These are phyloP conservation scores for Pipistrellus kuhlii DNA, from an alignment of 2,797 vertebrate genomes.

Conservation along the genomic window DNA sequence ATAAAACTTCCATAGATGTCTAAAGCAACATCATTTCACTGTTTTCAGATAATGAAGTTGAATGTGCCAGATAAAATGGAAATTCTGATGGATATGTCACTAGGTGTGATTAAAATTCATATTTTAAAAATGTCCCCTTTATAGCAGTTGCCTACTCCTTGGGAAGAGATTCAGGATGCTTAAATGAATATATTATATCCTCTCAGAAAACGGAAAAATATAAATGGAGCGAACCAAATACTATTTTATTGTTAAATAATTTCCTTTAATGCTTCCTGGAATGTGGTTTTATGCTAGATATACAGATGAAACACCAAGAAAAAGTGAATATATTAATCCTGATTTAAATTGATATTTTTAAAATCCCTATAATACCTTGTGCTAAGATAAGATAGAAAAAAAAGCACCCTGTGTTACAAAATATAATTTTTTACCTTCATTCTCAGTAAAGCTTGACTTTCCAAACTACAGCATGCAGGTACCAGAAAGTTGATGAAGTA, in stretches of 20 bases:
- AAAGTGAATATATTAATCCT: conserved; percentile 1
- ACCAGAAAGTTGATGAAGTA: no score
- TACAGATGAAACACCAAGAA: background rate
- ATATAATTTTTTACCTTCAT: background rate
- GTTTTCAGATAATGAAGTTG: conserved; percentile 50
- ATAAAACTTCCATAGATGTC: conserved; percentile 29
- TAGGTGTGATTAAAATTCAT: conserved; percentile 61
- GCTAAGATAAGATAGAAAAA: background rate
- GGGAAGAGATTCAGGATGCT: conserved; percentile 7
- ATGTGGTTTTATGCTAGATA: background rate
- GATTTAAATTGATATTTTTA: background rate
- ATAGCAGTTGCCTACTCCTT: conserved; percentile 43
- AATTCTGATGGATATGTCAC: conserved; percentile 32
- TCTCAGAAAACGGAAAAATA: conserved; percentile 24
- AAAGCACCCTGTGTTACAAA: background rate
- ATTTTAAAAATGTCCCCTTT: conserved; percentile 63
- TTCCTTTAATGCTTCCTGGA: background rate
- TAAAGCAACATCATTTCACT: conserved; percentile 46
- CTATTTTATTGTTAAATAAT: conserved; percentile 52
- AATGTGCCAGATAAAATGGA: conserved; percentile 32
- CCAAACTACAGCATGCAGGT: no score
- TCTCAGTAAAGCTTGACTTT: no score
- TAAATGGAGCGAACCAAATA: background rate
- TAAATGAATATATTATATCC: conserved; percentile 13
- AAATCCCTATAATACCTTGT: background rate